Evolutionary conservation across 2,113 vertebrate species (phyloP), one percentile per base, ranked within the genome.

Genomic region (Ceyx melanurus): DNA sequence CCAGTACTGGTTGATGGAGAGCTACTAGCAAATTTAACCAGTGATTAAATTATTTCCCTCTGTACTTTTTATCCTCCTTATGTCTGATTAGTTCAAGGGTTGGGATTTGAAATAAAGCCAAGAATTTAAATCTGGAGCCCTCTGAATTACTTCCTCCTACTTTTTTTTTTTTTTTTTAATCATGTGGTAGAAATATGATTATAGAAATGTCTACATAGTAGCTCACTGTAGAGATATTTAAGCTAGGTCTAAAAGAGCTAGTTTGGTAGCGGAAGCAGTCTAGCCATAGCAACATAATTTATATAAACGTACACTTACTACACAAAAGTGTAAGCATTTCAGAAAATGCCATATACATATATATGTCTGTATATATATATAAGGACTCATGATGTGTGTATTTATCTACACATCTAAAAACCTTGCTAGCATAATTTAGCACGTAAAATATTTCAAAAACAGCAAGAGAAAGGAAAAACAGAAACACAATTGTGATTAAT

Each of bases 401-500:
- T 90, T 77, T 77, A 79, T 62, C 46, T 9, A 56, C 22, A 71
- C 26, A 60, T 91, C 42, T 86, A 80, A 93, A 96, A 95, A 75
- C 23, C 16, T 85, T 87, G 46, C 71, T 72, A 65, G 73, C n/a
- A 60, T 43, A 85, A 94, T 95, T 94, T 94, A 90, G 61, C 22
- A 79, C 90, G 68, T 70, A 96, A 96, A 58, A 86, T 48, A 75
- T 95, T 91, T 94, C 87, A 94, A 90, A 96, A 95, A 45, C 61
- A 89, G 67, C 79, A 68, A 74, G 61, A 84, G 37, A 74, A 86
- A 88, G 74, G 37, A 86, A 84, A 71, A 95, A 80, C 50, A 85
- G 56, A 72, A 96, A 94, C 58, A 79, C 86, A 82, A 79, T 74
- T 91, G 95, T 97, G 97, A 97, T 97, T 97, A 97, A 97, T 97